These are phyloP conservation scores for Trididemnum clinides DNA, from an alignment of 23 tunicate species.

Conservation along the genomic window DNA sequence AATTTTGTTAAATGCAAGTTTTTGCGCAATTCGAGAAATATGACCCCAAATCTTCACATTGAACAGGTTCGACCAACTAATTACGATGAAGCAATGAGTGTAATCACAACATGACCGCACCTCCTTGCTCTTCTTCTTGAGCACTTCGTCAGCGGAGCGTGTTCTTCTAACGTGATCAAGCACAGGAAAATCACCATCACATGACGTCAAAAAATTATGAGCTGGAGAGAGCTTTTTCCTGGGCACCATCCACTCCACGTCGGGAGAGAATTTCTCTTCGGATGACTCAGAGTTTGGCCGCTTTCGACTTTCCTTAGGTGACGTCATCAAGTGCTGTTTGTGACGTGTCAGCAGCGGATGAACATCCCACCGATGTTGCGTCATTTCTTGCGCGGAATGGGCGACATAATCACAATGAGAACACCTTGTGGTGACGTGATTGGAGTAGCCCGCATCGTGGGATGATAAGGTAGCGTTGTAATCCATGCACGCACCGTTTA, in stretches of 20 bases:
- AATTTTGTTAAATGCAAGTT: too few relatives aligned
- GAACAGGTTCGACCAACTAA: too few relatives aligned
- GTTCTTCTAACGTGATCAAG: not conserved
- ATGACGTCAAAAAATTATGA: not conserved
- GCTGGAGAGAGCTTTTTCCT: not conserved
- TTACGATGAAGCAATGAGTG: too few relatives aligned
- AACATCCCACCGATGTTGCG: constrained; percentile 84
- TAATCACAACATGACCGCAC: too few relatives aligned
- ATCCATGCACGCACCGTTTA: too few relatives aligned
- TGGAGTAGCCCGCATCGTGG: too few relatives aligned
- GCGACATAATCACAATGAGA: constrained; percentile 60
- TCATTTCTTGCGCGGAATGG: constrained; percentile 43
- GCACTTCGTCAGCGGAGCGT: not conserved
- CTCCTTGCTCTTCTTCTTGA: not conserved
- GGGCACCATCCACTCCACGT: not conserved
- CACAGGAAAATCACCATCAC: not conserved
- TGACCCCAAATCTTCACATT: too few relatives aligned
- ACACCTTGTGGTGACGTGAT: constrained; percentile 15
- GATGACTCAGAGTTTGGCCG: constrained; percentile 39
- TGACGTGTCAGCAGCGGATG: constrained; percentile 80
- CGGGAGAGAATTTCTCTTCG: not conserved
- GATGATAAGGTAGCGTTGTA: too few relatives aligned
- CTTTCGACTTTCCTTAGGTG: constrained; percentile 9
- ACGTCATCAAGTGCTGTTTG: constrained; percentile 76
- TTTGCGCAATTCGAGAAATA: too few relatives aligned